Conservation (phyloP, 2,113 vertebrate genomes). For the Leucopsar rothschildi region DNA sequence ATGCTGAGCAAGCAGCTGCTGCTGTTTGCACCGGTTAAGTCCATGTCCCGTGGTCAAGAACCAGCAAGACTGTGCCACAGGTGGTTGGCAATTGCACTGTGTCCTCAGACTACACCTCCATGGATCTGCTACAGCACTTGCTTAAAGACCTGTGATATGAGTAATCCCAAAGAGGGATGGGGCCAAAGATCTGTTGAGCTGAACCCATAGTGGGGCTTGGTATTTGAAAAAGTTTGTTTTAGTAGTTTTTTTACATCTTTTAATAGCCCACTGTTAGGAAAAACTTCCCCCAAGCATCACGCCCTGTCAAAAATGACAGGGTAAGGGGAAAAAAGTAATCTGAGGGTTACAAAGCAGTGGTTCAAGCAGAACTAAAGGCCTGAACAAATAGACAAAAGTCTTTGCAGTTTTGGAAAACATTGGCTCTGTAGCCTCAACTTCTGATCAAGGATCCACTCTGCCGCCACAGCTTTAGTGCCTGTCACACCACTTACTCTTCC, state of each 20-base stretch:
- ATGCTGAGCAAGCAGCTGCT: background rate
- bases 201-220: background rate
- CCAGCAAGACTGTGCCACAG: background rate
- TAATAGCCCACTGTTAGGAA: background rate
- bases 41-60: background rate
- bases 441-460: background rate
- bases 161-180: background rate
- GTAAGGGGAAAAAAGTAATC: background rate
- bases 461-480: background rate
- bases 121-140: slow-evolving; percentile 24
- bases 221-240: background rate
- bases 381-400: background rate
- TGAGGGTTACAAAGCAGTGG: rapidly evolving
- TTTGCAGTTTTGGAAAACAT: background rate
- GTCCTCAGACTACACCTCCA: background rate
- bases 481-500: background rate
- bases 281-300: too few relatives aligned
- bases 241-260: background rate
- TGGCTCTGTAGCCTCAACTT: slow-evolving; percentile 7
- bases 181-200: background rate
- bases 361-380: background rate
- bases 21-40: background rate
- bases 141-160: background rate
- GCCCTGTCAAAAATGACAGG: background rate
- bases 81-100: background rate